A percentile compares a stretch with the other conserved stretches of the same genome.
phyloP scores from a whole-genome alignment of 2,113 vertebrate genomes.

The Crotalus tigris region DNA sequence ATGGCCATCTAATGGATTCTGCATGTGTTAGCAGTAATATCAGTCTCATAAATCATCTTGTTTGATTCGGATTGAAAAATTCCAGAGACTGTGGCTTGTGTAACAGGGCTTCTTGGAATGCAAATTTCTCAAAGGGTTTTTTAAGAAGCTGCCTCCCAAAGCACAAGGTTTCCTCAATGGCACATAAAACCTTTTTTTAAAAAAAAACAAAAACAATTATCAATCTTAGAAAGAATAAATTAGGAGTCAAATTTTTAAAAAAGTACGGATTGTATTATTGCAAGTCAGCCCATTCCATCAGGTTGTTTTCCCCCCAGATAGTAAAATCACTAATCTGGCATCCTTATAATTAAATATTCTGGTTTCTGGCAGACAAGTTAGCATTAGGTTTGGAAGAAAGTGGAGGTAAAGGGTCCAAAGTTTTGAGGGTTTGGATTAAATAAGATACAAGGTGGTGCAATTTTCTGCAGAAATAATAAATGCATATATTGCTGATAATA shows the following conservation, averaged over 20 bases:
- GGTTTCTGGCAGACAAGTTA: background rate
- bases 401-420: background rate
- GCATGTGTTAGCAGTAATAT: conserved; percentile 60
- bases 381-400: background rate
- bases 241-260: background rate
- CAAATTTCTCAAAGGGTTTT: background rate
- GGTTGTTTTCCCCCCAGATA: background rate
- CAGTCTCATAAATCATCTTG: conserved; percentile 55
- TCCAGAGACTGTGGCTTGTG: background rate
- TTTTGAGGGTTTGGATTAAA: background rate
- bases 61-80: conserved; percentile 46
- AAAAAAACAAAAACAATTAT: background rate
- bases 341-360: background rate
- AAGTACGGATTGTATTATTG: background rate
- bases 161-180: background rate
- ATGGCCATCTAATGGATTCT: conserved; percentile 56
- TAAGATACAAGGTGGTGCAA: background rate
- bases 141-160: background rate
- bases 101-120: conserved; percentile 33
- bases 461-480: background rate
- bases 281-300: background rate
- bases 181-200: background rate
- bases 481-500: background rate
- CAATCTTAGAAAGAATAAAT: background rate
- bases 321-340: background rate